These are phyloP conservation scores for Doryteuthis pealeii DNA, from an alignment of 1,140 invertebrate species.

Conservation along the genomic window DNA sequence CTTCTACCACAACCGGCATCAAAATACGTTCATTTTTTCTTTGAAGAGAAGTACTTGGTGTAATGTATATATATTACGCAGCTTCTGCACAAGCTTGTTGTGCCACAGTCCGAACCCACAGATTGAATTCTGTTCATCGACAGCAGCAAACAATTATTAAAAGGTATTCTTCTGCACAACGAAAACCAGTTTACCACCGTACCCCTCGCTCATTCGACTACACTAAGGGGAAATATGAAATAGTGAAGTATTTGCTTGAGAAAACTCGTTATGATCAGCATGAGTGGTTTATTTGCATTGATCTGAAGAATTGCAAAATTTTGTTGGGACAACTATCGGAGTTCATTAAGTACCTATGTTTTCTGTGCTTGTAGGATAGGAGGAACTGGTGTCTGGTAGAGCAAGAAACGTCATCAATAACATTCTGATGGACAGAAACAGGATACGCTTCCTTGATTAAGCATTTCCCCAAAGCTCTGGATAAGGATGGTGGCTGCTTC, in stretches of 20 bases:
- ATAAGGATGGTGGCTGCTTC: not conserved
- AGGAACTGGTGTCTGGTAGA: not conserved
- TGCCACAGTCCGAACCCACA: not conserved
- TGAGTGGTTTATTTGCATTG: not conserved
- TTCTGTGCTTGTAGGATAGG: slow-evolving; percentile 7
- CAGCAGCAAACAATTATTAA: not conserved
- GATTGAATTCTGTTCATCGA: slow-evolving; percentile 1
- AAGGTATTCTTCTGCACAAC: not conserved
- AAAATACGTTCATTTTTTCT: not conserved
- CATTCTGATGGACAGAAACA: not conserved
- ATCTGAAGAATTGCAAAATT: slow-evolving; percentile 6
- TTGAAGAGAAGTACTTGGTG: not conserved
- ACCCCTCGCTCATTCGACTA: not conserved
- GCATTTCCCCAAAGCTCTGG: slow-evolving; percentile 1
- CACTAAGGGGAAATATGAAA: slow-evolving; percentile 7
- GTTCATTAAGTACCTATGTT: not conserved
- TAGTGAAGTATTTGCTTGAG: not conserved
- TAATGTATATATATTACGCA: not conserved
- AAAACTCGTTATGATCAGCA: slow-evolving; percentile 12
- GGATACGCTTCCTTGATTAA: not conserved
- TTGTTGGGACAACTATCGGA: not conserved
- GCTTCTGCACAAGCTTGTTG: not conserved
- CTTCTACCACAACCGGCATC: not conserved
- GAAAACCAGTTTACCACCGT: not conserved
- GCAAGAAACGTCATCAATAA: not conserved